Conservation (phyloP, 2,888 invertebrate genomes). For the Nasonovia ribisnigri region DNA sequence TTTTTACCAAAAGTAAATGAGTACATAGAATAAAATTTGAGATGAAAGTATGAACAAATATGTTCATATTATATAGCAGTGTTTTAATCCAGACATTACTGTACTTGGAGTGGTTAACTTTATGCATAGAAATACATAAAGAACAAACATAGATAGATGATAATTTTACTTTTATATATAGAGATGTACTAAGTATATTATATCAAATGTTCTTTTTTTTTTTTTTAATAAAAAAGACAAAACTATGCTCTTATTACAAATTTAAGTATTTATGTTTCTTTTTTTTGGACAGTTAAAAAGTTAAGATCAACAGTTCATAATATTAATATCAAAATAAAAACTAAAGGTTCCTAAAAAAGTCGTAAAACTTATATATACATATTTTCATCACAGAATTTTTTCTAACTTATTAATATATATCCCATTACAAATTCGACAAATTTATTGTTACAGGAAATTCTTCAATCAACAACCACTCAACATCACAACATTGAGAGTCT, state of each 20-base stretch:
- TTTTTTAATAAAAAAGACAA: slow-evolving; percentile 27
- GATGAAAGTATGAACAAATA: not conserved
- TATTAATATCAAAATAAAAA: slow-evolving; percentile 40
- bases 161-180: not conserved
- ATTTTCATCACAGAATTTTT: slow-evolving; percentile 58
- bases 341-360: not conserved
- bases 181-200: slow-evolving; percentile 5
- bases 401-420: not conserved
- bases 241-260: slow-evolving; percentile 8
- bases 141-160: not conserved
- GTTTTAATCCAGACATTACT: not conserved
- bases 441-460: slow-evolving; percentile 12
- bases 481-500: slow-evolving; percentile 30
- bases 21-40: not conserved
- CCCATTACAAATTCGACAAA: not conserved
- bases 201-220: not conserved
- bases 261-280: slow-evolving; percentile 6
- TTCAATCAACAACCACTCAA: slow-evolving; percentile 38
- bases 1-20: not conserved
- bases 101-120: not conserved
- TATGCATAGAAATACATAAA: not conserved
- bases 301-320: slow-evolving; percentile 20
- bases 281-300: not conserved
- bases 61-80: not conserved
- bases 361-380: slow-evolving; percentile 37